Conservation (phyloP, 2,113 vertebrate genomes). For the Python bivittatus region DNA sequence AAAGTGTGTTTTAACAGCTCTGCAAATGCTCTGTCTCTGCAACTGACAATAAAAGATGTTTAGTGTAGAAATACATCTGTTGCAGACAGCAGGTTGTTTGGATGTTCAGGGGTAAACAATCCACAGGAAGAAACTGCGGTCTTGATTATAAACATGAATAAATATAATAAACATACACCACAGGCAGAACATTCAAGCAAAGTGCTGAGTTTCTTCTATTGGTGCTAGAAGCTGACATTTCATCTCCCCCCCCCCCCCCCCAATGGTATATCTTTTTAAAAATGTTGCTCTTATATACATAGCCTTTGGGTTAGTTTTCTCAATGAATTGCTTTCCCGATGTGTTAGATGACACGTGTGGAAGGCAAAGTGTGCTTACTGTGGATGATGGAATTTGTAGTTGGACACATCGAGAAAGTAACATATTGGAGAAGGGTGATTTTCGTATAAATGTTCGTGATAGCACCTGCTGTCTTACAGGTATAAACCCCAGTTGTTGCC, state of each 20-base stretch:
- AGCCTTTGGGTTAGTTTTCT: background rate
- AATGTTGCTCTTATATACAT: background rate
- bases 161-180: background rate
- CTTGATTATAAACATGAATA: background rate
- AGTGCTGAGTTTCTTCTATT: background rate
- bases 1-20: background rate
- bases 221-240: background rate
- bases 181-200: background rate
- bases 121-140: slow-evolving; percentile 22
- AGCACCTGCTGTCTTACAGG: background rate
- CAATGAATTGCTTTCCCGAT: background rate
- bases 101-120: slow-evolving; percentile 1
- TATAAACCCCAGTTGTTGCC: background rate
- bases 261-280: background rate
- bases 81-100: slow-evolving; percentile 12
- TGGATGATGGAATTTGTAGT: background rate
- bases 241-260: no score
- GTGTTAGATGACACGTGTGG: background rate
- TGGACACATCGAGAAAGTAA: background rate
- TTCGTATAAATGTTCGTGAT: background rate
- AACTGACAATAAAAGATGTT: slow-evolving; percentile 29
- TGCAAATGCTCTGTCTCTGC: background rate
- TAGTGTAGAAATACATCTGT: background rate
- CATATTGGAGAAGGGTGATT: background rate
- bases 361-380: background rate